Percentiles rank a stretch among this genome's conserved stretches.
Evolutionary conservation across 1,140 invertebrate species (phyloP).

Genomic region (Luehdorfia chinensis): DNA sequence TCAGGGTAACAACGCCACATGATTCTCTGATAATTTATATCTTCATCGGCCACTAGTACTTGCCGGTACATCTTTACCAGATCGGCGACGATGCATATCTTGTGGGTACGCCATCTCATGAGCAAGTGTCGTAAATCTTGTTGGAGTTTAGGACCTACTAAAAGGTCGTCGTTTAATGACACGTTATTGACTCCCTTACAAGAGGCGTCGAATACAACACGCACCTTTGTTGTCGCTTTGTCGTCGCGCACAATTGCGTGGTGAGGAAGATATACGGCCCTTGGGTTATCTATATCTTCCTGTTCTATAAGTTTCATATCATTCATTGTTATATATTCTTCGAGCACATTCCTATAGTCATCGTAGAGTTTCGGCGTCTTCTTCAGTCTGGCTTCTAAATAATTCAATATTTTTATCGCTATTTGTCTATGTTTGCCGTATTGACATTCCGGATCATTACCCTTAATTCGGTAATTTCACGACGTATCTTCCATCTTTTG

Average conservation of each 20-base stretch:
- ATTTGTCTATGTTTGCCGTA: background rate
- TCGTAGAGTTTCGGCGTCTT: background rate
- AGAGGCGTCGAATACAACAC: too few relatives aligned
- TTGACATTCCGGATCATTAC: background rate
- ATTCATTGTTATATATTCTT: background rate
- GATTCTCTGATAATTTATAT: constrained; percentile 42
- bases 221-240: too few relatives aligned
- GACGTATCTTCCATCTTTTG: background rate
- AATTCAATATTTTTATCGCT: constrained; percentile 11
- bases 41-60: constrained; percentile 31
- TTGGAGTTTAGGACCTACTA: constrained; percentile 52
- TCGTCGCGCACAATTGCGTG: too few relatives aligned
- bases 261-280: background rate
- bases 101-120: constrained; percentile 47
- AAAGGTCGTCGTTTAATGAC: constrained; percentile 22
- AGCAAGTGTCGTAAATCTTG: constrained; percentile 52
- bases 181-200: constrained; percentile 11
- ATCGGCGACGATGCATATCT: constrained; percentile 46
- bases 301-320: background rate
- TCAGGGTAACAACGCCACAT: constrained; percentile 34
- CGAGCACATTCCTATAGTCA: constrained; percentile 16
- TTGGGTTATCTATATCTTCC: too few relatives aligned
- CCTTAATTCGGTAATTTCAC: background rate
- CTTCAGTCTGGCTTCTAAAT: constrained; percentile 13
- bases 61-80: constrained; percentile 62